Percentiles rank a stretch among this genome's conserved stretches.
Conservation (phyloP, 2,888 invertebrate genomes). For the Leuctra nigra region DNA sequence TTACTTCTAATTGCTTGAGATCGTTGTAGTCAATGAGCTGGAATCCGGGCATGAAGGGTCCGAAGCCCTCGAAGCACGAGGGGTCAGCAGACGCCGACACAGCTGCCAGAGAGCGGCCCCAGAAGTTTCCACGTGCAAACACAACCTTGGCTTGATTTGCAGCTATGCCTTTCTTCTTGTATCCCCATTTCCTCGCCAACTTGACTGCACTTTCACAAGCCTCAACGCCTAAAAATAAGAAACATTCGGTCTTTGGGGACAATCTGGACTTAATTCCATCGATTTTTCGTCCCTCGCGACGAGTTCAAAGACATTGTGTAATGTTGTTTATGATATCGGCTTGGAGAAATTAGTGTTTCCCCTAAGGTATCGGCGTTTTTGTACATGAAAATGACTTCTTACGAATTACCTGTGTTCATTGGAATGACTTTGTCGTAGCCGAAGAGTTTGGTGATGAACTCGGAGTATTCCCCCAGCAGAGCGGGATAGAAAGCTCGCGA, state of each 20-base stretch:
- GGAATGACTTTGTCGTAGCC: slow-evolving; percentile 86
- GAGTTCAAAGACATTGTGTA: no score
- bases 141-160: slow-evolving; percentile 78
- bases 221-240: slow-evolving; percentile 67
- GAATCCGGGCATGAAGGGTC: slow-evolving; percentile 92
- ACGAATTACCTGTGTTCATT: slow-evolving; percentile 80
- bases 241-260: background rate
- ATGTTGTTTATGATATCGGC: no score
- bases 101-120: slow-evolving; percentile 89
- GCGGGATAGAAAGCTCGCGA: slow-evolving; percentile 91
- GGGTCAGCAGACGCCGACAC: slow-evolving; percentile 87
- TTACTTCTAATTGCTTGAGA: slow-evolving; percentile 67
- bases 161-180: slow-evolving; percentile 76
- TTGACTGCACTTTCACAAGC: slow-evolving; percentile 92
- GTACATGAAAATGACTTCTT: no score
- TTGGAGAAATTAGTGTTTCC: no score
- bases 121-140: slow-evolving; percentile 90
- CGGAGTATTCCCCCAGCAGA: slow-evolving; percentile 78
- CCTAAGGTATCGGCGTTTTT: no score
- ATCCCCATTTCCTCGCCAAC: slow-evolving; percentile 90
- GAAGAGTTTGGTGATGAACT: slow-evolving; percentile 76
- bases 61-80: slow-evolving; percentile 70
- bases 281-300: background rate
- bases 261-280: background rate
- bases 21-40: slow-evolving; percentile 80